A percentile compares a stretch with the other conserved stretches of the same genome.
Conservation (phyloP, 2,797 vertebrate species). For the Gymnothorax reevesii region DNA sequence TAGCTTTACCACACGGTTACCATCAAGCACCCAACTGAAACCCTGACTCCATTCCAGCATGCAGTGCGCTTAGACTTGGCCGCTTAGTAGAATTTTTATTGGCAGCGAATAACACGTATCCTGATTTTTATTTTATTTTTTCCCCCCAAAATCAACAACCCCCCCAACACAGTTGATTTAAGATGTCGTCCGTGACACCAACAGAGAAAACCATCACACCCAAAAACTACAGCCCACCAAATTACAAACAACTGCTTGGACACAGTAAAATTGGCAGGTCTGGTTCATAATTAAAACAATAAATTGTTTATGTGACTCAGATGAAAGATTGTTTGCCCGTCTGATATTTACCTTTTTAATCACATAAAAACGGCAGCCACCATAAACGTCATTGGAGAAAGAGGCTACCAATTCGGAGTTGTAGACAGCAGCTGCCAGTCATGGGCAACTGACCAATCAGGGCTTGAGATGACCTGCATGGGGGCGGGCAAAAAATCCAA, state of each 20-base stretch:
- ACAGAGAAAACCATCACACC: neutral
- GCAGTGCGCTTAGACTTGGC: neutral
- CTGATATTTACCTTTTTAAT: neutral
- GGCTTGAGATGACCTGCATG: neutral
- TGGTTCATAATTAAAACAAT: too few relatives aligned
- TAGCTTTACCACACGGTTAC: neutral
- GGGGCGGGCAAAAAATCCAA: neutral
- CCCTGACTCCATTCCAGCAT: neutral
- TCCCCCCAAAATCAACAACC: neutral
- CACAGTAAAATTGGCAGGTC: neutral
- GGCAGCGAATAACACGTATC: slow-evolving; percentile 11
- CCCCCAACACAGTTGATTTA: neutral
- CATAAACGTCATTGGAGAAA: neutral
- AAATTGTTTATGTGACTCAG: neutral
- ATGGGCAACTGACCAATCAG: neutral
- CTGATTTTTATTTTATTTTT: neutral
- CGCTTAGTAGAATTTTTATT: neutral
- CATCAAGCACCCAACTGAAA: neutral
- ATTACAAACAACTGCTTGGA: neutral
- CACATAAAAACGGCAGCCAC: neutral
- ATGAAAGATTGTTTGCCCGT: neutral
- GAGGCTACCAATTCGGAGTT: neutral
- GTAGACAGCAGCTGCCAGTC: neutral
- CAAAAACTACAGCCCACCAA: neutral
- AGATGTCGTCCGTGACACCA: neutral